Conservation (phyloP, 2,888 invertebrate species). For the Protophormia terraenovae region DNA sequence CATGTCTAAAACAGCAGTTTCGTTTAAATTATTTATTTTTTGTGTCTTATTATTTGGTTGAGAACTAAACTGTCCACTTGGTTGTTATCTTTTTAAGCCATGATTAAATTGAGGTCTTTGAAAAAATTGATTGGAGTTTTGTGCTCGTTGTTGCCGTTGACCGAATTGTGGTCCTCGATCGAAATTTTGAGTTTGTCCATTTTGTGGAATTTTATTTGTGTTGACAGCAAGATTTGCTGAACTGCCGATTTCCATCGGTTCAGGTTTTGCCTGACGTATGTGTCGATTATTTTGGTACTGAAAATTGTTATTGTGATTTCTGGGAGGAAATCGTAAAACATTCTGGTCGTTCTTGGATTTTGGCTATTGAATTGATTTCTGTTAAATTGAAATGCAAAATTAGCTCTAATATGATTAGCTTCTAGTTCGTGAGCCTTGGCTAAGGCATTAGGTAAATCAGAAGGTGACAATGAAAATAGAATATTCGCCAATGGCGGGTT, state of each 20-base stretch:
- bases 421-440: constrained; percentile 40
- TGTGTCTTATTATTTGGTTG: constrained; percentile 15
- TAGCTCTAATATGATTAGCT: neutral
- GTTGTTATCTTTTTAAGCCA: neutral
- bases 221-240: neutral
- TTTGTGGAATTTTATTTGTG: neutral
- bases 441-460: constrained; percentile 41
- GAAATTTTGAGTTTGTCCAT: neutral
- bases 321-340: too few species aligned
- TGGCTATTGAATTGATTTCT: neutral
- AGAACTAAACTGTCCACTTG: neutral
- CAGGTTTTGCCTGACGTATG: too few species aligned
- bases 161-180: too few species aligned
- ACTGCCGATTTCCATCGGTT: too few species aligned
- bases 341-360: neutral
- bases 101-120: neutral
- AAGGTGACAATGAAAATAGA: constrained; percentile 43
- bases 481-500: constrained; percentile 33
- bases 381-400: neutral
- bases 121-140: too few species aligned
- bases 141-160: too few species aligned
- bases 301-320: too few species aligned
- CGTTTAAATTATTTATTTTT: constrained; percentile 21
- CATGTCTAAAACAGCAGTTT: neutral
- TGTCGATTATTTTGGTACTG: too few species aligned